Evolutionary conservation across 2,888 invertebrate species (phyloP).

Genomic region (Hirtodrosophila duncani): DNA sequence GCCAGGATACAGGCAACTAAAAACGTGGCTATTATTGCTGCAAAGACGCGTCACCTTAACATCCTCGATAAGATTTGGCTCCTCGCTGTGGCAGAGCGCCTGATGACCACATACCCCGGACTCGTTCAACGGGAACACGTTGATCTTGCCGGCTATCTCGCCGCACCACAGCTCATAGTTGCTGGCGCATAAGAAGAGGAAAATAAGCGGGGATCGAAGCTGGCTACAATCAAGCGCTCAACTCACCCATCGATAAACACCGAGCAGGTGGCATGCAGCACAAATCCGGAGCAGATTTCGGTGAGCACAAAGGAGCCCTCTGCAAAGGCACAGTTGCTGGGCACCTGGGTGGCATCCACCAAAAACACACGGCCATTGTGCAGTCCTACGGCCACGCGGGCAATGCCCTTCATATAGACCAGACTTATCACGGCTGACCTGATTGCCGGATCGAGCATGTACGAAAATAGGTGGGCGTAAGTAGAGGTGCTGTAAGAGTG

Average conservation of each 20-base stretch:
- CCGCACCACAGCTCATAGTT: conserved; percentile 92
- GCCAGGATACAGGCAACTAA: conserved; percentile 91
- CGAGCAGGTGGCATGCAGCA: conserved; percentile 84
- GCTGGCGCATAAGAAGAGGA: conserved; percentile 72
- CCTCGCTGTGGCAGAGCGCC: conserved; percentile 81
- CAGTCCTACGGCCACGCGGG: conserved; percentile 89
- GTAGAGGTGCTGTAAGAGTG: conserved; percentile 85
- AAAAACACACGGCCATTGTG: conserved; percentile 88
- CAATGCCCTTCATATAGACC: conserved; percentile 82
- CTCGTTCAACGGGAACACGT: conserved; percentile 86
- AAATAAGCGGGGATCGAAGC: too few relatives aligned
- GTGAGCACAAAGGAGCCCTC: conserved; percentile 89
- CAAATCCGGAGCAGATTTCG: conserved; percentile 85
- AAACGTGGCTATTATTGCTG: conserved; percentile 82
- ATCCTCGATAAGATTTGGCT: conserved; percentile 74
- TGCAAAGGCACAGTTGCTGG: conserved; percentile 81
- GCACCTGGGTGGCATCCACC: conserved; percentile 82
- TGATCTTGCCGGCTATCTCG: conserved; percentile 87
- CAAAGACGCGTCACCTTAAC: conserved; percentile 85
- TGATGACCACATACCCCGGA: conserved; percentile 87
- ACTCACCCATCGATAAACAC: conserved; percentile 77
- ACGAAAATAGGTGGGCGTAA: conserved; percentile 82
- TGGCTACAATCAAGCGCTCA: neutral
- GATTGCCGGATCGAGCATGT: conserved; percentile 84
- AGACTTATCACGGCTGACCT: conserved; percentile 84